Percentiles rank a stretch among this genome's conserved stretches.
Evolutionary conservation across 1,140 invertebrate species (phyloP).

Genomic region (Pogonognathellus flavescens): DNA sequence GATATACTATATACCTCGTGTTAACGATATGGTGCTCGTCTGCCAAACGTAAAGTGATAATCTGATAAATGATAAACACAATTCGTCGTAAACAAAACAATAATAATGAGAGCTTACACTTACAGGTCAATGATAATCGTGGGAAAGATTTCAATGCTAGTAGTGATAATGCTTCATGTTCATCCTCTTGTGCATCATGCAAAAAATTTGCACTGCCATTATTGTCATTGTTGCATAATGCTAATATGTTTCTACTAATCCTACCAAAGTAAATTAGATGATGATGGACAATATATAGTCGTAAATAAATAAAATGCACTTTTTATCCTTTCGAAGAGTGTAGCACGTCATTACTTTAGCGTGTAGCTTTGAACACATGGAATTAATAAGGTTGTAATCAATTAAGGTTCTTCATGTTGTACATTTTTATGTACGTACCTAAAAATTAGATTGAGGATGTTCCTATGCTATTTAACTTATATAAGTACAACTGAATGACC

Average conservation of each 20-base stretch:
- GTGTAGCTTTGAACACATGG: too few species aligned
- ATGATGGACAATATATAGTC: neutral
- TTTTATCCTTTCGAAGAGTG: too few species aligned
- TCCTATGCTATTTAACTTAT: too few species aligned
- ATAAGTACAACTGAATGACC: too few species aligned
- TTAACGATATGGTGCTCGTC: neutral
- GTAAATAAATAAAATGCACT: too few species aligned
- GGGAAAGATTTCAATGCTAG: conserved; percentile 5
- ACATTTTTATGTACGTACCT: too few species aligned
- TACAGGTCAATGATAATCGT: conserved; percentile 35
- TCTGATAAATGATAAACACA: neutral
- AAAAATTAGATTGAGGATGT: too few species aligned
- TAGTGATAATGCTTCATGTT: neutral
- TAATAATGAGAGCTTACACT: neutral
- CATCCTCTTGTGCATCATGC: neutral
- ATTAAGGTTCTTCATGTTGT: too few species aligned
- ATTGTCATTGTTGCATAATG: neutral
- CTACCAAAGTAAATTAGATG: neutral
- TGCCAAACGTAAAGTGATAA: neutral
- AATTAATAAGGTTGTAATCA: too few species aligned
- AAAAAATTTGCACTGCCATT: neutral
- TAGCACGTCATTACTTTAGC: too few species aligned
- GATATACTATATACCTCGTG: neutral
- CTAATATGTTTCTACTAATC: neutral
- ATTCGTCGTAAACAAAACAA: neutral